Conservation (phyloP, 2,113 vertebrate genomes). For the Geococcyx californianus region DNA sequence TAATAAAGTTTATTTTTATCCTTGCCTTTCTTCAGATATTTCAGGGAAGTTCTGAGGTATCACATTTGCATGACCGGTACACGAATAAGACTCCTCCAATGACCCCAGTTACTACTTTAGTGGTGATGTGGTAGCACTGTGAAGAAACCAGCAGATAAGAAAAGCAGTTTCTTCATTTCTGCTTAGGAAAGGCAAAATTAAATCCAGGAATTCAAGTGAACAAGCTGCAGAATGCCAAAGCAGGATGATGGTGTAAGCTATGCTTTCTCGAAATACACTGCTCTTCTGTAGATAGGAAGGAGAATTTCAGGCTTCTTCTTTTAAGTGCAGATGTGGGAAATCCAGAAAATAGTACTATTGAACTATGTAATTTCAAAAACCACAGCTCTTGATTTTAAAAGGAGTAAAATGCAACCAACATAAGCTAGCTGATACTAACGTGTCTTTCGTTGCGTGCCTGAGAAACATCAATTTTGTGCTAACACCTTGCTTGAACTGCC, state of each 20-base stretch:
- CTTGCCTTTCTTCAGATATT: background rate
- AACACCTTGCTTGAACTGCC: background rate
- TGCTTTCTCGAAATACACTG: background rate
- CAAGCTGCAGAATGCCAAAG: background rate
- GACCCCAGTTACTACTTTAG: background rate
- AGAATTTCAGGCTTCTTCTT: background rate
- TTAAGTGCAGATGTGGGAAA: background rate
- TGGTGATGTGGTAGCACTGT: background rate
- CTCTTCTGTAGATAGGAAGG: background rate
- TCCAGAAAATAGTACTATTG: background rate
- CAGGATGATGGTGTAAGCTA: background rate
- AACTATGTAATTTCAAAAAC: background rate
- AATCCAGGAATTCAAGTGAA: background rate
- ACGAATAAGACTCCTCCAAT: background rate
- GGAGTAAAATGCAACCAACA: background rate
- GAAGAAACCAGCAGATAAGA: constrained; percentile 10
- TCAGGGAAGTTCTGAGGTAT: background rate
- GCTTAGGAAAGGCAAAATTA: background rate
- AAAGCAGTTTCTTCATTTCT: background rate
- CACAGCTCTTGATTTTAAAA: background rate
- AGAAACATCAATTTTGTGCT: background rate
- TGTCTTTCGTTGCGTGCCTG: background rate
- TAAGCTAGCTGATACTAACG: background rate
- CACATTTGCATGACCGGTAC: background rate
- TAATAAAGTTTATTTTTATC: background rate